phyloP scores from a whole-genome alignment of 2,888 invertebrate species.

The Rhogogaster chlorosoma region DNA sequence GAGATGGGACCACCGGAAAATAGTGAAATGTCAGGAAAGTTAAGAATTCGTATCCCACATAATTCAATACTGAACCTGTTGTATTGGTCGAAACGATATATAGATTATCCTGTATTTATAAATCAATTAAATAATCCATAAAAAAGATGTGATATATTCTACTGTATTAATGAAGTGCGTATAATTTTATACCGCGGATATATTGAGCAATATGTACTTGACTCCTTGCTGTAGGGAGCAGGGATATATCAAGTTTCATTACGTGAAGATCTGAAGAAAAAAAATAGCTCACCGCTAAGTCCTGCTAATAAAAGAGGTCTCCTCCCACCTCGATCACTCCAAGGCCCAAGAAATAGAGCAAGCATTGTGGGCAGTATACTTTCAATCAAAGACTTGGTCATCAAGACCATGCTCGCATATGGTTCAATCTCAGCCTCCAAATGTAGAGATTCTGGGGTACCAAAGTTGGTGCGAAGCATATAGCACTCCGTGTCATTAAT shows the following conservation, averaged over 20 bases:
- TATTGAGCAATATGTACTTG: neutral
- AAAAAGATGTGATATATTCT: neutral
- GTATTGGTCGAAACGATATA: neutral
- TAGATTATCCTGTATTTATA: neutral
- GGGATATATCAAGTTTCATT: neutral
- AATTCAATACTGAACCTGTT: too few species aligned
- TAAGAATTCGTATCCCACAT: neutral
- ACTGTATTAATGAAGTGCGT: too few species aligned
- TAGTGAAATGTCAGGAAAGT: neutral
- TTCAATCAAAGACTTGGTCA: conserved; percentile 83
- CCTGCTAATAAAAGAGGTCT: conserved; percentile 85
- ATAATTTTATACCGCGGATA: too few species aligned
- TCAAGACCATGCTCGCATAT: conserved; percentile 83
- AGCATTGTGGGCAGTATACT: conserved; percentile 84
- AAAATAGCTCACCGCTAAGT: conserved; percentile 79
- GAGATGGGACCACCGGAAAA: neutral
- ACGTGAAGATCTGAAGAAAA: neutral
- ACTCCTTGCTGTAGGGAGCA: neutral
- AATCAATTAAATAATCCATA: neutral
- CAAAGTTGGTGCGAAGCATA: conserved; percentile 80
- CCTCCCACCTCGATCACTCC: conserved; percentile 90
- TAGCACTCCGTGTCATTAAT: conserved; percentile 82
- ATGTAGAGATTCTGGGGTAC: conserved; percentile 78
- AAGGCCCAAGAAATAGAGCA: conserved; percentile 88
- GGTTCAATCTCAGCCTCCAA: conserved; percentile 83